Evolutionary conservation across 2,797 vertebrate genomes (phyloP).

Genomic region (Chaetophractus vellerosus): DNA sequence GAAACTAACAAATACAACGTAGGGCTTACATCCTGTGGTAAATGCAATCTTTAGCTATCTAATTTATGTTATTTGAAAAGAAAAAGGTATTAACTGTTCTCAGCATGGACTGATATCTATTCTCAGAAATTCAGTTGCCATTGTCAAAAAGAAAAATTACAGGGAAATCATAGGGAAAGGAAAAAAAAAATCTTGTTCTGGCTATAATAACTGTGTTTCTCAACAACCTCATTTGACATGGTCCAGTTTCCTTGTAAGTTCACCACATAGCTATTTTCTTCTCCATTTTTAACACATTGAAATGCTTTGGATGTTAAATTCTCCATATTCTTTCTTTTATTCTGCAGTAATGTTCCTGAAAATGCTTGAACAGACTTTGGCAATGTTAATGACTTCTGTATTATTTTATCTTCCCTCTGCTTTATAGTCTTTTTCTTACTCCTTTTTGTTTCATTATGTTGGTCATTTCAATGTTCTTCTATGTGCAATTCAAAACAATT

Average conservation of each 20-base stretch:
- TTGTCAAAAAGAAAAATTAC: slow-evolving; percentile 53
- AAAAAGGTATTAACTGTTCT: slow-evolving; percentile 6
- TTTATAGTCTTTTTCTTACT: background rate
- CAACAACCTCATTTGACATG: background rate
- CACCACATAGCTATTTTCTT: background rate
- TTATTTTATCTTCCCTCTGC: background rate
- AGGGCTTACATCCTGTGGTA: background rate
- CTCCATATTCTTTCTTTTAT: background rate
- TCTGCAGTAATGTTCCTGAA: background rate
- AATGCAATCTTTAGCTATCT: background rate
- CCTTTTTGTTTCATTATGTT: background rate
- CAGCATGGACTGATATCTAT: background rate
- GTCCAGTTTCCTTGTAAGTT: background rate
- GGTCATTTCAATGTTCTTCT: background rate
- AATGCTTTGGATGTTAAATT: slow-evolving; percentile 4
- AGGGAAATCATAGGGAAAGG: background rate
- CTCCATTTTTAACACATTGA: background rate
- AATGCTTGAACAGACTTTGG: background rate
- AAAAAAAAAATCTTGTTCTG: slow-evolving; percentile 32
- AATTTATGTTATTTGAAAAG: background rate
- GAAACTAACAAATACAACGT: slow-evolving; percentile 37
- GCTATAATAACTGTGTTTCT: background rate
- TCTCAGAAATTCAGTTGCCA: background rate
- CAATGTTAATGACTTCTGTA: background rate
- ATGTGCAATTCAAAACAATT: background rate